Conservation (phyloP, 2,797 vertebrate genomes). For the Columba guinea region DNA sequence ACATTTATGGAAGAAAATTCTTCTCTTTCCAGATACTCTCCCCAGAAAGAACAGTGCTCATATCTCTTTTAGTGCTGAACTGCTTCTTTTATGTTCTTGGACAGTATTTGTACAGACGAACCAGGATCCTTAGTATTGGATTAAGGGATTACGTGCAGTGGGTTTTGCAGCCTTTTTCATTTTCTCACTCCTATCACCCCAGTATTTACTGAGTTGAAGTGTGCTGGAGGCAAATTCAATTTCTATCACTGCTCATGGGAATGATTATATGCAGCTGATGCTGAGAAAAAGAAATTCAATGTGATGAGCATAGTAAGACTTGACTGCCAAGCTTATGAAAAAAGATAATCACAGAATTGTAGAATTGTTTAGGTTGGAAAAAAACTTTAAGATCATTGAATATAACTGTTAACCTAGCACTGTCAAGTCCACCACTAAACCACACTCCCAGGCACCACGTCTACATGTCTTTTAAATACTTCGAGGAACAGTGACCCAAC, state of each 20-base stretch:
- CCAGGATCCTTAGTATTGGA: slow-evolving; percentile 11
- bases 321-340: background rate
- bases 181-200: slow-evolving; percentile 31
- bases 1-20: background rate
- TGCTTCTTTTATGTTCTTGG: background rate
- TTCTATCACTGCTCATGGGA: slow-evolving; percentile 38
- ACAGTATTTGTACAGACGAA: background rate
- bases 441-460: too few species aligned
- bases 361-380: too few species aligned
- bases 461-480: too few species aligned
- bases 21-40: background rate
- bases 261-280: slow-evolving; percentile 38
- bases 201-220: slow-evolving; percentile 29
- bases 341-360: background rate
- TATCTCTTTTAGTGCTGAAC: background rate
- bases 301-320: slow-evolving; percentile 26
- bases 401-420: too few species aligned
- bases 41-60: background rate
- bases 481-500: too few species aligned
- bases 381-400: too few species aligned
- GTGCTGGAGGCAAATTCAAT: slow-evolving; percentile 43
- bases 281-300: slow-evolving; percentile 30
- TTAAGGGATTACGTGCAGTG: background rate
- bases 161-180: slow-evolving; percentile 24
- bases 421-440: too few species aligned